Evolutionary conservation across 2,797 vertebrate genomes (phyloP).

Genomic region (Anas bernieri): DNA sequence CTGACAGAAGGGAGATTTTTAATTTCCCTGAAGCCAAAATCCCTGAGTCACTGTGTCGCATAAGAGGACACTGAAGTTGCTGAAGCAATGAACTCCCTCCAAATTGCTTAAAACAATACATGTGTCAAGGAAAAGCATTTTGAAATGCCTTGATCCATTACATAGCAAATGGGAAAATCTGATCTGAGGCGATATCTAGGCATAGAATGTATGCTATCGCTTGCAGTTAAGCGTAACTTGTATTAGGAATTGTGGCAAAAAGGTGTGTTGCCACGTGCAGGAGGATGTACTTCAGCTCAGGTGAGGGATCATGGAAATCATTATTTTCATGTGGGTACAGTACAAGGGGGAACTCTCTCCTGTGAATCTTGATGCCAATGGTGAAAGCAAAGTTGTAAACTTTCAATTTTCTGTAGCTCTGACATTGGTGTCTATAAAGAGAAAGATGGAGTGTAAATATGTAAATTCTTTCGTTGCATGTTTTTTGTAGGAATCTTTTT

Average conservation of each 20-base stretch:
- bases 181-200: background rate
- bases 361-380: background rate
- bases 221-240: background rate
- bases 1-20: background rate
- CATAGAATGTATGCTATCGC: background rate
- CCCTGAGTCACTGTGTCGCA: background rate
- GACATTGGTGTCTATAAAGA: background rate
- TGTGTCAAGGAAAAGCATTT: background rate
- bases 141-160: background rate
- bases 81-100: background rate
- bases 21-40: background rate
- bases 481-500: background rate
- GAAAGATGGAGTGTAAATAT: background rate
- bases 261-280: background rate
- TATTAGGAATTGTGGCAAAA: background rate
- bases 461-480: rapidly evolving
- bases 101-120: constrained; percentile 34
- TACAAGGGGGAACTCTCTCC: background rate
- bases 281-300: background rate
- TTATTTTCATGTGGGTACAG: background rate
- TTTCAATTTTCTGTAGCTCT: background rate
- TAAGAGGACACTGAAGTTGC: background rate
- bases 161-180: background rate
- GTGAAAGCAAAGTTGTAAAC: background rate
- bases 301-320: background rate